Base-by-base conservation (phyloP, 2,888 invertebrate genomes). In the Glyphotaelius pellucidus region DNA sequence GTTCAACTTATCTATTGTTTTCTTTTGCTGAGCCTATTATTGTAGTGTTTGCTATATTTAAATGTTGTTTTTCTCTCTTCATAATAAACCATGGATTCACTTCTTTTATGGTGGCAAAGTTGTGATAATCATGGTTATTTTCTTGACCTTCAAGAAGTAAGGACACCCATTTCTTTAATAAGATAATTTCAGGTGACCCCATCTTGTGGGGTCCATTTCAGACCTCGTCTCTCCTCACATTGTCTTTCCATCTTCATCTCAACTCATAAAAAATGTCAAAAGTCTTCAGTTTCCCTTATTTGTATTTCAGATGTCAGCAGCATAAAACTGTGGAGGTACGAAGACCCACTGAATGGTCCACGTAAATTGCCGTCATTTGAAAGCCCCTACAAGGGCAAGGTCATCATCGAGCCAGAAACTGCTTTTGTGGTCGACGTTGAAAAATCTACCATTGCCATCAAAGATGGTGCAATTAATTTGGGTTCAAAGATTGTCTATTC, bases 301-400 rank as follows among this genome's bases (percentile, higher is more conserved):
- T 67, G 25, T 67, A 25, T 84, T 96, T 67, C 95, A 98, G 98
- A 97, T 95, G 94, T 96, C 4, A 96, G 95, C 90, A 95, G 95
- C 30, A 95, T 99, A 15, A 96, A 97, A 94, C 94, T 99, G 19
- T 98, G 98, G 97, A 97, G 98, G 35, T 98, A 97, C 95, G 96
- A 97, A 91, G 98, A 99, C 95, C 97, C 98, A 0, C 94, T 96
- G 1, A 93, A 98, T 42, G 99, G 98, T 0, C 97, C 98, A 9
- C 96, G 98, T 85, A 97, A 96, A 94, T 97, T 99, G 90, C 99
- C 99, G 0, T 95, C 95, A 38, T 96, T 97, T 92, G 97, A 97
- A 79, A 96, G 98, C 93, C 97, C 97, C 91, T 96, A 97, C 91
- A 95, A 96, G 80, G 97, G 97, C 92, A 98, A 97, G 95, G 94